A percentile compares a stretch with the other conserved stretches of the same genome.
Conservation (phyloP, 2,888 invertebrate species). For the Andrena flavipes region DNA sequence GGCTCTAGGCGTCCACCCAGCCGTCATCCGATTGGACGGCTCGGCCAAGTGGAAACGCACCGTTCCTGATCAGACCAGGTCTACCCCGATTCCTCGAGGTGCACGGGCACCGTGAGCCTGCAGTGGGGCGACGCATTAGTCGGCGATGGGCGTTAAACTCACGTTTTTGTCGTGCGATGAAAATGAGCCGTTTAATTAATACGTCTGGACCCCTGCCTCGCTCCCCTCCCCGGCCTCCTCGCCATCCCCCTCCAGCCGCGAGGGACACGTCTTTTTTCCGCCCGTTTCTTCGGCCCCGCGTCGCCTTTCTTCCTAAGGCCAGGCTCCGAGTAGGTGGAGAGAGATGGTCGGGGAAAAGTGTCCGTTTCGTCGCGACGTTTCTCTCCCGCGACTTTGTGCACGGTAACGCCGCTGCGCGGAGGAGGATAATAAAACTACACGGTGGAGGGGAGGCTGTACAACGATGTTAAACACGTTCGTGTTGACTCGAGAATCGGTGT, state of each 20-base stretch:
- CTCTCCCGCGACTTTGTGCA: constrained; percentile 1
- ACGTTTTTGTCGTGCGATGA: constrained; percentile 82
- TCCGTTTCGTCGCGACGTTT: constrained; percentile 4
- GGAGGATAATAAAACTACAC: constrained; percentile 4
- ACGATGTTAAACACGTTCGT: constrained; percentile 13
- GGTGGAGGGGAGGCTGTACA: constrained; percentile 1
- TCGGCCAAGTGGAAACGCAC: constrained; percentile 21
- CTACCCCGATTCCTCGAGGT: constrained; percentile 49
- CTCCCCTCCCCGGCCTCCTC: background rate
- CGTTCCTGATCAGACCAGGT: constrained; percentile 36
- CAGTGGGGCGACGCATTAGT: constrained; percentile 74
- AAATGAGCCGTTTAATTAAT: constrained; percentile 85
- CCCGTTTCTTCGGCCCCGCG: constrained; percentile 2
- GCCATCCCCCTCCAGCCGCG: background rate
- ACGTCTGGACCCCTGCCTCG: constrained; percentile 78
- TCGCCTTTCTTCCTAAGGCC: constrained; percentile 24
- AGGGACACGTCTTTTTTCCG: constrained; percentile 1
- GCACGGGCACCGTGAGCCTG: constrained; percentile 37
- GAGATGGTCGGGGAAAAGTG: constrained; percentile 22
- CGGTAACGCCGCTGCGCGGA: too few species aligned
- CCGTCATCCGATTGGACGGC: constrained; percentile 69
- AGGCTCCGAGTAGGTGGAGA: constrained; percentile 1
- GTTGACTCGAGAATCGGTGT: background rate
- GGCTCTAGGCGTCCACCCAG: constrained; percentile 68
- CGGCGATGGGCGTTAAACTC: constrained; percentile 82